phyloP scores from a whole-genome alignment of 92 coral and sea anemone genomes.

The Chrysogorgia sp. region DNA sequence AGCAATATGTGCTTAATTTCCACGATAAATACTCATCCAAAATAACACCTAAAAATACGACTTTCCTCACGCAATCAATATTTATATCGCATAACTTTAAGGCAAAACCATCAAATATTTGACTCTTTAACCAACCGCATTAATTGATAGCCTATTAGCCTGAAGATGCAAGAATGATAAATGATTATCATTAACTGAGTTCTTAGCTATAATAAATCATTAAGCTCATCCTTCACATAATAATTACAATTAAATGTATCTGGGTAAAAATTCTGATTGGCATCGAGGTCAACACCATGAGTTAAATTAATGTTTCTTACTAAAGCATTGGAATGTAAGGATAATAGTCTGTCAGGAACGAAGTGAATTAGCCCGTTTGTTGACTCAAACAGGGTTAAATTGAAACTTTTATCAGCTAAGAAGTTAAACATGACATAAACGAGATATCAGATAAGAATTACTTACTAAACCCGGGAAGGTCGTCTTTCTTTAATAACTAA shows the following conservation, averaged over 20 bases:
- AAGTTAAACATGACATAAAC: conserved; percentile 4
- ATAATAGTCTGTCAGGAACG: conserved; percentile 22
- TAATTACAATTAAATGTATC: conserved; percentile 36
- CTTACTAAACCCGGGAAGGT: conserved; percentile 4
- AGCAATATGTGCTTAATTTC: conserved; percentile 12
- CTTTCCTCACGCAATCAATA: conserved; percentile 16
- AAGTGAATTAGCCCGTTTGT: conserved; percentile 34
- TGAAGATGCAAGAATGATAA: conserved; percentile 7
- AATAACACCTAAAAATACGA: conserved; percentile 3
- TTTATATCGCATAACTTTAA: conserved; percentile 5
- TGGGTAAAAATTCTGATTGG: conserved; percentile 33
- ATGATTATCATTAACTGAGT: conserved; percentile 11
- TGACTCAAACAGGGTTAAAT: conserved; percentile 5
- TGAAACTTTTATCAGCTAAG: conserved; percentile 22
- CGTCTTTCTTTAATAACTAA: conserved; percentile 33
- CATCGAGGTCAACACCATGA: conserved; percentile 25
- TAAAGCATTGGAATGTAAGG: conserved; percentile 31
- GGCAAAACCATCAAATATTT: conserved; percentile 24
- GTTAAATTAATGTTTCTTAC: conserved; percentile 30
- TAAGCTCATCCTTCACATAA: conserved; percentile 42
- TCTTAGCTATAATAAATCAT: conserved; percentile 36
- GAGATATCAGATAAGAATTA: neutral
- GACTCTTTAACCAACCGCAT: conserved; percentile 33
- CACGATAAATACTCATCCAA: conserved; percentile 13
- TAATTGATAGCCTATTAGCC: neutral